Evolutionary conservation across 2,797 vertebrate species (phyloP).

Genomic region (Nothura maculosa): DNA sequence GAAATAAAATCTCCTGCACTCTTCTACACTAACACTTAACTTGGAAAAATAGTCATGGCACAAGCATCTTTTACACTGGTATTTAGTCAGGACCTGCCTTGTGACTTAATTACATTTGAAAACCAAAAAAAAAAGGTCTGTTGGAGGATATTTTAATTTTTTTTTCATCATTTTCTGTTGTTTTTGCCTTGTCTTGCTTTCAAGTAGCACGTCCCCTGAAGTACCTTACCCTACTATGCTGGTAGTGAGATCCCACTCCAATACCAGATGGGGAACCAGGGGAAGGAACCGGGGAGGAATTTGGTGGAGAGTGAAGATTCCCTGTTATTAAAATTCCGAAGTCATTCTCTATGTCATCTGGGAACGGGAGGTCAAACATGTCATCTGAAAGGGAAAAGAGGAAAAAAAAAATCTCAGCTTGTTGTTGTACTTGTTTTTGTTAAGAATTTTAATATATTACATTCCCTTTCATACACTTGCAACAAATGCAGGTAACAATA

Average conservation of each 20-base stretch:
- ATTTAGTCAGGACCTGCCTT: not conserved
- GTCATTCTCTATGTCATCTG: constrained; percentile 96
- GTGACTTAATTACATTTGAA: not conserved
- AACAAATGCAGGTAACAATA: not conserved
- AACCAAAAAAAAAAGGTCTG: not conserved
- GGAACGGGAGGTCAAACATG: constrained; percentile 84
- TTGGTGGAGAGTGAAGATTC: constrained; percentile 95
- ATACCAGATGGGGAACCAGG: constrained; percentile 95
- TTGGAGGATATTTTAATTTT: not conserved
- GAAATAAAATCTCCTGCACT: not conserved
- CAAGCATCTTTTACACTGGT: not conserved
- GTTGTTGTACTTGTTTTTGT: not conserved
- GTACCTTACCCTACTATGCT: constrained; percentile 90
- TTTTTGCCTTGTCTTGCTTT: not conserved
- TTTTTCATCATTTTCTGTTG: not conserved
- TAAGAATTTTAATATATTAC: not conserved
- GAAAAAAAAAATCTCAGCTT: not conserved
- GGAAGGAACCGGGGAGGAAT: constrained; percentile 94
- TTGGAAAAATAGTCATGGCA: not conserved
- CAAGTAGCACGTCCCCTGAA: not conserved
- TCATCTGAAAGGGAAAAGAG: constrained; percentile 77
- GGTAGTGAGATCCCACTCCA: constrained; percentile 93
- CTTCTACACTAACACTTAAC: not conserved
- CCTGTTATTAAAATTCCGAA: constrained; percentile 96
- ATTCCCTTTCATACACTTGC: not conserved